Evolutionary conservation across 2,113 vertebrate species (phyloP), one percentile per base, ranked within the genome.

Genomic region (Camelus dromedarius): DNA sequence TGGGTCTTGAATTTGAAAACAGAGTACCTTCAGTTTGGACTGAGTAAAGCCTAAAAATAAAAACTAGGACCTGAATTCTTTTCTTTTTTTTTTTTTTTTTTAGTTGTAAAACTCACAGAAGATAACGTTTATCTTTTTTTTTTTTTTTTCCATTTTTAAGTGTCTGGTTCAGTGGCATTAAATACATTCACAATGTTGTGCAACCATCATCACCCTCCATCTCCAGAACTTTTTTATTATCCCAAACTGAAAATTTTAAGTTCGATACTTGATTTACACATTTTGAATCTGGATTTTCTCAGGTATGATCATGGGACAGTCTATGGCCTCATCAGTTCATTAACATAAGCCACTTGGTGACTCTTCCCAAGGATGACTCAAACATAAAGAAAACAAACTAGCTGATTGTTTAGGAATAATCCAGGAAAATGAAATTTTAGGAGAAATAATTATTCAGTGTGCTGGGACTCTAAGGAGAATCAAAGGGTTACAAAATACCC

Each of bases 341-440:
- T 88, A 95, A 67, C 19, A 16, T 42, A 73, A 42, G 20, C 83
- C 35, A 83, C 32, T 66, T 30, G 20, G 8, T 90, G 26, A 87
- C 64, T 82, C 42, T 77, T 52, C 64, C n/a, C 48, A 95, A 91
- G 30, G 52, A 77, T 46, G 90, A 93, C 16, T 81, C 62, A 52
- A 96, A 73, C 10, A 46, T 60, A 66, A 1, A 91, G 42, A 84
- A 89, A 91, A 85, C 3, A 0, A 94, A 48, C 30, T 73, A 77
- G 32, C 35, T 82, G 50, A 52, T 9, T 46, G 1, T 66, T 70
- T 52, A 87, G 52, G 90, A 96, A 92, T 66, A 62, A 81, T 60
- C 28, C 19, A 60, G 89, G 58, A 89, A 72, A 93, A 96, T 82
- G 12, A 89, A 73, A 92, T 82, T 48, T 82, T 52, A 90, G n/a